These are phyloP conservation scores for Branchipolynoe longqiensis DNA, from an alignment of 2,888 invertebrate genomes.

Conservation along the genomic window DNA sequence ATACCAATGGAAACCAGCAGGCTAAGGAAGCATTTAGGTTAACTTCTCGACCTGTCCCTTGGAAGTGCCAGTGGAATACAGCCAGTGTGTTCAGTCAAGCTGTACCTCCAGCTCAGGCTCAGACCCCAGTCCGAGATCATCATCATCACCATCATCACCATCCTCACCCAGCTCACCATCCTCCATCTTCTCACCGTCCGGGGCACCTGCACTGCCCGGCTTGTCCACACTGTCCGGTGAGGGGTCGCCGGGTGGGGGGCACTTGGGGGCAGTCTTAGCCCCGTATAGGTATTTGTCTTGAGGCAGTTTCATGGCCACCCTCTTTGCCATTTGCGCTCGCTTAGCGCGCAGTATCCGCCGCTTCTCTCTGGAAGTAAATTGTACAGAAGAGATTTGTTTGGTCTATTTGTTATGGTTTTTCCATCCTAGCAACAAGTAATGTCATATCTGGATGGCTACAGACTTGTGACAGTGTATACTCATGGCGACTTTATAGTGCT, in stretches of 20 bases:
- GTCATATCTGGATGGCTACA: background rate
- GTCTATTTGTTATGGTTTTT: no score
- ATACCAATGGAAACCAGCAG: no score
- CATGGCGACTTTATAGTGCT: background rate
- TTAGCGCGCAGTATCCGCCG: background rate
- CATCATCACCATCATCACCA: background rate
- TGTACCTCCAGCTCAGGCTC: conserved; percentile 21
- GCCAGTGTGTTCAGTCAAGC: background rate
- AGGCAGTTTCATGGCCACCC: background rate
- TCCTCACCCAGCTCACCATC: conserved; percentile 22
- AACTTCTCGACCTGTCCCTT: no score
- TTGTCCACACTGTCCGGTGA: background rate
- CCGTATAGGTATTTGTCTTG: conserved; percentile 7
- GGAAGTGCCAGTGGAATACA: no score
- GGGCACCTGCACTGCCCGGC: background rate
- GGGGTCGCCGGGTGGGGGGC: no score
- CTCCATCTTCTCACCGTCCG: background rate
- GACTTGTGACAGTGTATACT: background rate
- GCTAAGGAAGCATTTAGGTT: no score
- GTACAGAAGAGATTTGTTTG: background rate
- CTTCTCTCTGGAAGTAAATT: background rate
- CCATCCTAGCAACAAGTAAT: no score
- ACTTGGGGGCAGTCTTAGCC: no score
- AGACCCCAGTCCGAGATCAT: no score
- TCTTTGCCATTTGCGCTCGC: background rate